Evolutionary conservation across 1,140 invertebrate genomes (phyloP), one percentile per base, ranked within the genome.

Genomic region (Anagrus nilaparvatae): DNA sequence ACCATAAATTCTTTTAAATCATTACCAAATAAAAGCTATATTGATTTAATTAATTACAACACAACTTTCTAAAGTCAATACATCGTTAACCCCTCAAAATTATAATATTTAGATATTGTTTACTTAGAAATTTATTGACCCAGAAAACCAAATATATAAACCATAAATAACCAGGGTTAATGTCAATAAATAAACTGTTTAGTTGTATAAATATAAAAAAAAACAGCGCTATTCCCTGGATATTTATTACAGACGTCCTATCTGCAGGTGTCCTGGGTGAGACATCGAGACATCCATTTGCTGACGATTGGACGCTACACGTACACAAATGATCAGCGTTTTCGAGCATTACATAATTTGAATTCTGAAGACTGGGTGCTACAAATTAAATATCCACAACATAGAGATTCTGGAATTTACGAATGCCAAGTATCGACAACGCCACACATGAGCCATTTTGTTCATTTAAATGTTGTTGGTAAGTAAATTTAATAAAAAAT

Each of bases 391-490:
- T 88, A 86, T 60, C 82, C 85, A 2, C 81, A 86, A 58, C 76
- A 83, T 52, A 74, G 80, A 43, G 86, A 91, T 59, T 81, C 80
- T 7, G 83, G 83, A n/a, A 80, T 85, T 46, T 91, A 91, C 64
- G 87, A 91, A 70, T 93, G 87, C 65, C 87, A 92, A 69, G 81
- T 93, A 52, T 87, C 82, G 44, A 90, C 88, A 21, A 87, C 84
- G 4, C 85, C 86, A 12, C 85, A 87, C 53, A 85, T 85, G 75
- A 86, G 83, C 57, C 84, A 87, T 61, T 87, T 84, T 56, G 81
- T 90, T 56, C 80, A 86, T 64, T 74, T 92, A 48, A 81, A 81
- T 55, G 84, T 90, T 40, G 82, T 89, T 51, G 84, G 87, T 89
- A 67, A 84, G 84, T 84, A 33, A 44, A 21, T 29, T 36, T 38